Evolutionary conservation across 2,113 vertebrate species (phyloP).

Genomic region (Hemicordylus capensis): DNA sequence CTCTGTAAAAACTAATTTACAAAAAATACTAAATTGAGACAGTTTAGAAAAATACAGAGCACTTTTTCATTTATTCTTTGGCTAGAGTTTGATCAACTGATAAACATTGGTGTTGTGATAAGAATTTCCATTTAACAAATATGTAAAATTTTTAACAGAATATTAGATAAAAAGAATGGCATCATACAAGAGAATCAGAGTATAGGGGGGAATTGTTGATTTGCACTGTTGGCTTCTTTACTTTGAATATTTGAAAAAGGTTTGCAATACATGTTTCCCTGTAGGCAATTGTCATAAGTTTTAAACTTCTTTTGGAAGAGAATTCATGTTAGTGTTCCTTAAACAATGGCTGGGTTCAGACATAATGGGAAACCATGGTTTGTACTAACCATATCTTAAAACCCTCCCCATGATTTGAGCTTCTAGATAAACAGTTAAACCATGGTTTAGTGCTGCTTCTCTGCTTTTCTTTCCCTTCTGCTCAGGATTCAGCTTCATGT

Average conservation of each 20-base stretch:
- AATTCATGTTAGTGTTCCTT: constrained; percentile 20
- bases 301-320: constrained; percentile 26
- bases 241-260: background rate
- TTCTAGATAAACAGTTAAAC: background rate
- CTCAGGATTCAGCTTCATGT: background rate
- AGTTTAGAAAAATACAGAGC: background rate
- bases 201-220: background rate
- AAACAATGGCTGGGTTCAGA: background rate
- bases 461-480: background rate
- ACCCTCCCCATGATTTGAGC: background rate
- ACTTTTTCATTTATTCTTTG: background rate
- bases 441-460: background rate
- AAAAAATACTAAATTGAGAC: background rate
- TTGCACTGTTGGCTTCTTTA: background rate
- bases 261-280: constrained; percentile 26
- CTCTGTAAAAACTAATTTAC: background rate
- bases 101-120: background rate
- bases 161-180: background rate
- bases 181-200: background rate
- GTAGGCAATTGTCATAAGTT: constrained; percentile 27
- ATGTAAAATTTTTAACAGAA: background rate
- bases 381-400: background rate
- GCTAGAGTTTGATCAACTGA: background rate
- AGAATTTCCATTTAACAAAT: background rate
- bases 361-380: too few relatives aligned